A percentile compares a stretch with the other conserved stretches of the same genome.
Evolutionary conservation across 1,140 invertebrate genomes (phyloP).

Genomic region (Halyomorpha halys): DNA sequence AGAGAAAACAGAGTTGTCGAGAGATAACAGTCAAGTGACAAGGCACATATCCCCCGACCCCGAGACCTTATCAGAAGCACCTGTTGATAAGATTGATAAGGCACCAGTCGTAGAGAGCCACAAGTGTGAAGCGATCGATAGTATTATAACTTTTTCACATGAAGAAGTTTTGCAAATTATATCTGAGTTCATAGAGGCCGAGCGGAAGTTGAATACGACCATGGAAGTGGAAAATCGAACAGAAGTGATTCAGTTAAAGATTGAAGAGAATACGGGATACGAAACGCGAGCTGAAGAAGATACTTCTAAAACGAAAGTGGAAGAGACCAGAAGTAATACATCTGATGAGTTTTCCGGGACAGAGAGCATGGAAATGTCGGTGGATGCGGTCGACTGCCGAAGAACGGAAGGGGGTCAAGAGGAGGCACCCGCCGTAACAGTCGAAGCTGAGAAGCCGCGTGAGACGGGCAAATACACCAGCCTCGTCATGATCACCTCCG

Average conservation of each 20-base stretch:
- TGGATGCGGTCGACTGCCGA: slow-evolving; percentile 21
- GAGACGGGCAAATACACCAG: slow-evolving; percentile 63
- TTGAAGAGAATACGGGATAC: slow-evolving; percentile 14
- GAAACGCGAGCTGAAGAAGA: neutral
- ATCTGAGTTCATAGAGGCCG: slow-evolving; percentile 21
- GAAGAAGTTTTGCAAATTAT: slow-evolving; percentile 24
- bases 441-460: slow-evolving; percentile 31
- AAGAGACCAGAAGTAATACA: slow-evolving; percentile 27
- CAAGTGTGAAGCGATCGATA: neutral
- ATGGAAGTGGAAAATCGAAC: slow-evolving; percentile 16
- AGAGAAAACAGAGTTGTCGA: slow-evolving; percentile 16
- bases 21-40: slow-evolving; percentile 10
- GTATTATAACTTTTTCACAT: slow-evolving; percentile 25
- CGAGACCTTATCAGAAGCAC: slow-evolving; percentile 7
- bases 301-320: slow-evolving; percentile 8
- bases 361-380: slow-evolving; percentile 34
- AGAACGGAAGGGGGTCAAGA: slow-evolving; percentile 30
- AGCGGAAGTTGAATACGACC: slow-evolving; percentile 15
- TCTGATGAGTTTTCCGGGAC: slow-evolving; percentile 33
- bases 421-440: slow-evolving; percentile 35
- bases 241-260: neutral
- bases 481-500: slow-evolving; percentile 67
- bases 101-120: slow-evolving; percentile 20
- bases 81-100: slow-evolving; percentile 19
- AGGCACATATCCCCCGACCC: neutral